Base-by-base conservation (phyloP, 2,113 vertebrate genomes). In the zebrafish (Danio rerio) region DNA sequence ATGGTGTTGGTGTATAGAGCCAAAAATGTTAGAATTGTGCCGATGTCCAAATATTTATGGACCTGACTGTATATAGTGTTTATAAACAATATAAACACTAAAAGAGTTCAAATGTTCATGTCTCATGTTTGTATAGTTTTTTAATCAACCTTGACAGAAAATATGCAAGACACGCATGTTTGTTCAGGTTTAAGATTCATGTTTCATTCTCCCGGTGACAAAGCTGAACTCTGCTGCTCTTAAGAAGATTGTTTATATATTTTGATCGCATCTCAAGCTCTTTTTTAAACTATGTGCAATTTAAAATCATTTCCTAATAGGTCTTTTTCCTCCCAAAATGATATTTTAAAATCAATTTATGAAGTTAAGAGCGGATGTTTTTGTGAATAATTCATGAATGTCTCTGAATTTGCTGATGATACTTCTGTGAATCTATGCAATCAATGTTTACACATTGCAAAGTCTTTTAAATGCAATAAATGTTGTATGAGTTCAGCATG, bases 391-490 rank as follows among this genome's bases (percentile, higher is more conserved):
- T 9, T 58, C 56, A 62, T 68, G 55, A 53, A 62, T 59, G 5
- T 42, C 42, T 11, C 15, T 40, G 82, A 49, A 21, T 63, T 53
- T 43, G n/a, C 20, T 53, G 9, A 59, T 66, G 63, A 1, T 16
- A 55, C 31, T 31, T 72, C 12, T 40, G 61, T 42, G 21, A 43
- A 71, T 70, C 72, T 70, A 77, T 84, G 83, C 72, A 81, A 76
- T 81, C 83, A 63, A 43, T 62, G 5, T 9, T 50, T 45, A 78
- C 80, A 78, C 59, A 6, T 42, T 61, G 58, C 70, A 74, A 45
- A 63, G 12, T 40, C 9, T 6, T 81, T 81, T 72, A 18, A 65
- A 40, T 74, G 68, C 13, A 85, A 85, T 85, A 84, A 84, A 80
- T 31, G 70, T 75, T 68, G 11, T 80, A 56, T 61, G 1, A 1